Percentiles rank a stretch among this genome's conserved stretches.
Evolutionary conservation across 2,113 vertebrate species (phyloP).

Genomic region (Callipepla squamata): DNA sequence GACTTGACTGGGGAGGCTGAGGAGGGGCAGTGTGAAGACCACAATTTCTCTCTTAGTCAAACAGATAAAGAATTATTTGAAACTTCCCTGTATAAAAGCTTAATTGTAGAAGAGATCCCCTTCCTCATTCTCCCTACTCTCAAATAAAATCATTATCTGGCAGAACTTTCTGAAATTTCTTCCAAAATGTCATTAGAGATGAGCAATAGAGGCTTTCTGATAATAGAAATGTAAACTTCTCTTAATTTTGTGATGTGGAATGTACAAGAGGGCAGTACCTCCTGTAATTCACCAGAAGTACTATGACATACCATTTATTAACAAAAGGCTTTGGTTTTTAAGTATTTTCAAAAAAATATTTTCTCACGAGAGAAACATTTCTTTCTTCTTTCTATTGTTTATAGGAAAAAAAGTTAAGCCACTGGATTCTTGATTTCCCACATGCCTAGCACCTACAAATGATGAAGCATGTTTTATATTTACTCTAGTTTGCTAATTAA

Average conservation of each 20-base stretch:
- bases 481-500: background rate
- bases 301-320: background rate
- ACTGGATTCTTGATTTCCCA: background rate
- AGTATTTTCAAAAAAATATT: background rate
- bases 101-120: background rate
- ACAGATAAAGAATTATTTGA: background rate
- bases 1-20: fast-evolving
- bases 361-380: fast-evolving
- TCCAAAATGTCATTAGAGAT: background rate
- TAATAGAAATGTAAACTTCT: background rate
- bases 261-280: background rate
- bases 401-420: background rate
- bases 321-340: background rate
- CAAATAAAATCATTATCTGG: background rate
- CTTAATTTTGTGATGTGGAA: background rate
- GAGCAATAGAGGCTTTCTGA: background rate
- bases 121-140: background rate
- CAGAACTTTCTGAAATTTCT: background rate
- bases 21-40: background rate
- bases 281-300: background rate
- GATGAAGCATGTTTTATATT: background rate
- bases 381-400: background rate
- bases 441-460: background rate
- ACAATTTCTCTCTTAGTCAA: background rate
- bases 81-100: background rate